Conservation (phyloP, 2,113 vertebrate genomes). For the Protobothrops mucrosquamatus region DNA sequence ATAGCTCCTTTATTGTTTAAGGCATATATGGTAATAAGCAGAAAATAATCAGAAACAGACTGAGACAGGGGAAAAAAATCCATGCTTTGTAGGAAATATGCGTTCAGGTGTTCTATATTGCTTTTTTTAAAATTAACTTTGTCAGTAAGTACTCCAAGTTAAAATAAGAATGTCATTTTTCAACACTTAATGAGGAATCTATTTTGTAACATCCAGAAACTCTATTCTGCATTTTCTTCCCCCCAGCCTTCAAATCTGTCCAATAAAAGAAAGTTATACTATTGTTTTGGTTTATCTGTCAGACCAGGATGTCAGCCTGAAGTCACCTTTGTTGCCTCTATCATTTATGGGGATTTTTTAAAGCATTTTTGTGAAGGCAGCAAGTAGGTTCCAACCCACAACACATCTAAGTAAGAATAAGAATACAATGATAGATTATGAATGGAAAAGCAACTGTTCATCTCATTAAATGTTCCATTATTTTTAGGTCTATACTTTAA, state of each 20-base stretch:
- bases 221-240: background rate
- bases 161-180: background rate
- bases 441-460: background rate
- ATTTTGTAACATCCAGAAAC: slow-evolving; percentile 1
- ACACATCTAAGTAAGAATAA: background rate
- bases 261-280: background rate
- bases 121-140: background rate
- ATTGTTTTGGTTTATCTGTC: background rate
- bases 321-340: background rate
- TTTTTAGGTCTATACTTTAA: background rate
- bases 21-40: slow-evolving; percentile 6
- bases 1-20: background rate
- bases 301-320: background rate
- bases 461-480: background rate
- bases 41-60: slow-evolving; percentile 2
- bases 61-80: too few species aligned
- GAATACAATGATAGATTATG: background rate
- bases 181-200: slow-evolving; percentile 7
- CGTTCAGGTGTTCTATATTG: background rate
- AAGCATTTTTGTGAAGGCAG: background rate
- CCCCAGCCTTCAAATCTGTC: background rate
- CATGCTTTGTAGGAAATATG: background rate
- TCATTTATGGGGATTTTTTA: background rate
- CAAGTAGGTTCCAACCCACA: background rate
- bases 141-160: background rate